phyloP scores from a whole-genome alignment of 2,888 invertebrate genomes.

The Nomada flava region DNA sequence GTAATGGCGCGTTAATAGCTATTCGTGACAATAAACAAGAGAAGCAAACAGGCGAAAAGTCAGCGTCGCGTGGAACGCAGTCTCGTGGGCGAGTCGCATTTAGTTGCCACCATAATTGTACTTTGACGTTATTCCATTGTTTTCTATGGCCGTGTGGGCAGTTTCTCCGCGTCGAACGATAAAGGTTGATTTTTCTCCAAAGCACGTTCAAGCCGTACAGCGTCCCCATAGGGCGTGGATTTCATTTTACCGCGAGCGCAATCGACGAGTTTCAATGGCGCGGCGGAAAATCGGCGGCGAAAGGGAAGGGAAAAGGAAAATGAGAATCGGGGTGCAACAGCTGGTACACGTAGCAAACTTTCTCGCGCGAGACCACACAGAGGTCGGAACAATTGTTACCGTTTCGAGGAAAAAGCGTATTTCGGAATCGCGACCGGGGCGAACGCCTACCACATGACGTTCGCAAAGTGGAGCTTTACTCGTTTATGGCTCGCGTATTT shows the following conservation, averaged over 20 bases:
- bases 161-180: conserved; percentile 1
- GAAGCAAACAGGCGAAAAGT: conserved; percentile 32
- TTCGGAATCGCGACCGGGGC: conserved; percentile 51
- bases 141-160: conserved; percentile 46
- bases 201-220: not conserved
- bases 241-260: not conserved
- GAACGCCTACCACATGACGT: conserved; percentile 75
- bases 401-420: conserved; percentile 54
- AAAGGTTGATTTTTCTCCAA: conserved; percentile 47
- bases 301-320: conserved; percentile 10
- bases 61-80: conserved; percentile 44
- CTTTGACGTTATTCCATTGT: conserved; percentile 59
- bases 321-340: conserved; percentile 4
- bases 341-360: conserved; percentile 57
- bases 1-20: conserved; percentile 24
- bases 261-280: not conserved
- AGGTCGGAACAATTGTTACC: conserved; percentile 47
- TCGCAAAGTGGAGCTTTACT: conserved; percentile 38
- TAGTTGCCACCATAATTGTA: conserved; percentile 62
- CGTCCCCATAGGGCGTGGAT: not conserved
- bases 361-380: conserved; percentile 47
- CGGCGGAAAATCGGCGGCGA: not conserved
- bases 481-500: conserved; percentile 64
- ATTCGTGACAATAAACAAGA: conserved; percentile 22
- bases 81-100: conserved; percentile 59